Conservation (phyloP, 1,140 invertebrate genomes). For the Pseudachorutes palmiensis region DNA sequence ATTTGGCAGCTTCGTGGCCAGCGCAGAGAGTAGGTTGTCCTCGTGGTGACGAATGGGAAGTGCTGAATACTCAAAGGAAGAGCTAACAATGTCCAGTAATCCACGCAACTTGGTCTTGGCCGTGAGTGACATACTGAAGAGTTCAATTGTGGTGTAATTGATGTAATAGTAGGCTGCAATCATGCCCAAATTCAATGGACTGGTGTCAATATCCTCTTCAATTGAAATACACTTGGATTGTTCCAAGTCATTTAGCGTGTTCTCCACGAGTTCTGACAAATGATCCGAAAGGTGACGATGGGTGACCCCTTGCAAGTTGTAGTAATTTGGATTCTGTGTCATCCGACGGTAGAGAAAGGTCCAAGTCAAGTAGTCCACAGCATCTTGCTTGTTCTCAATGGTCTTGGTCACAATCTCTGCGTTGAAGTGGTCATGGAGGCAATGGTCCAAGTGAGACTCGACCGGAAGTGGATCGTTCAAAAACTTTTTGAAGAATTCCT, state of each 20-base stretch:
- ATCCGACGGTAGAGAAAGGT: conserved; percentile 94
- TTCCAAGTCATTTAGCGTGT: conserved; percentile 87
- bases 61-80: conserved; percentile 91
- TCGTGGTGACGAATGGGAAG: conserved; percentile 92
- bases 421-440: conserved; percentile 98
- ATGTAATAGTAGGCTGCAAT: conserved; percentile 99
- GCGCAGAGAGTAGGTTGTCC: conserved; percentile 74
- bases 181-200: conserved; percentile 96
- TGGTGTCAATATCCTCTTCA: conserved; percentile 95
- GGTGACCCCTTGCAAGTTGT: conserved; percentile 92
- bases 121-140: conserved; percentile 94
- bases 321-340: conserved; percentile 99
- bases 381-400: conserved; percentile 99
- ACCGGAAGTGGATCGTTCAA: conserved; percentile 94
- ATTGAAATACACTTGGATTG: conserved; percentile 97
- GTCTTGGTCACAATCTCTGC: conserved; percentile 99
- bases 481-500: conserved; percentile 98
- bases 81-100: conserved; percentile 94
- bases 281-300: conserved; percentile 97
- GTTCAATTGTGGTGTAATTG: conserved; percentile 97
- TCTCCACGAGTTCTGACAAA: conserved; percentile 95
- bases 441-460: conserved; percentile 93
- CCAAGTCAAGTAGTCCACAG: conserved; percentile 99
- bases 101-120: conserved; percentile 96
- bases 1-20: conserved; percentile 69